Base-by-base conservation (phyloP, 2,888 invertebrate genomes). In the Rhagium mordax region DNA sequence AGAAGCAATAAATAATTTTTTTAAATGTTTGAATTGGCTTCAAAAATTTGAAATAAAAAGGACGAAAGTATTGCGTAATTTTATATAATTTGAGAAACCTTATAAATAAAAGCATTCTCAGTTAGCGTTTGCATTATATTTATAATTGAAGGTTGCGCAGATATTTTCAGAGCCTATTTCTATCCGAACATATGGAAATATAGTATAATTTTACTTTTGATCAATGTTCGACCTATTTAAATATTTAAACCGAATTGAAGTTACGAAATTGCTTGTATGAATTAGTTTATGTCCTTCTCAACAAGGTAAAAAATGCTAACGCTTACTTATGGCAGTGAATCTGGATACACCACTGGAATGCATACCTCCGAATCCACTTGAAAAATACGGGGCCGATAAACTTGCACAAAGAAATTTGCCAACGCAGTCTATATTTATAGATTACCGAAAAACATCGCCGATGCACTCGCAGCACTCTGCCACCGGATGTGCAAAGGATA, bases 361-460 rank as follows among this genome's bases (percentile, higher is more conserved):
- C 75, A 77, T 77, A 72, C 75, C 75, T 70, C 62, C 70, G 74
- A 33, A 64, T 70, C 68, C 68, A 51, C 64, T 33, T 29, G 41
- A 71, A 72, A 77, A 74, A 75, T 73, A 75, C 64, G 78, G 72
- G 78, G 78, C 78, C 78, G 76, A 76, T 71, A 78, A 76, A 78
- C 78, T 78, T 78, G 72, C 74, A 78, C 78, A 78, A 78, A 78
- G 78, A 78, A 78, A 78, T 76, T 78, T 72, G 78, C 78, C 71
- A 78, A 74, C 74, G 75, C 72, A 72, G 74, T 72, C 72, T 78
- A 72, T 78, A 78, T 78, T 78, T 78, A 75, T 78, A 78, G 72
- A 74, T 75, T 72, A 74, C 74, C 76, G 72, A 78, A 78, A 78
- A 78, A 75, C 70, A 72, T 62, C 64, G 55, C 67, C n/a, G n/a